A percentile compares a stretch with the other conserved stretches of the same genome.
Conservation (phyloP, 1,140 invertebrate species). For the Charaxes varanes region DNA sequence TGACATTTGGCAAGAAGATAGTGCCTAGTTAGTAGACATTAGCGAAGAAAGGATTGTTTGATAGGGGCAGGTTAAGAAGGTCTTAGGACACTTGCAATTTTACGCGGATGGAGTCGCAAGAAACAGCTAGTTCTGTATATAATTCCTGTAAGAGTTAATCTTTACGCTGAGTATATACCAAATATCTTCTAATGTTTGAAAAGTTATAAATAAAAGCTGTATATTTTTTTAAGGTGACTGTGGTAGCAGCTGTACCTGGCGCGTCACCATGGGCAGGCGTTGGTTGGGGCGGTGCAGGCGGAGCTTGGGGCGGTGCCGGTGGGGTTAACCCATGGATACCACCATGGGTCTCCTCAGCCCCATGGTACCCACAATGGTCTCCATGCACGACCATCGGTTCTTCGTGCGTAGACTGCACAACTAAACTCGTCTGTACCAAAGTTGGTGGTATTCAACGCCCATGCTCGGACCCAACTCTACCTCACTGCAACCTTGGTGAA, state of each 20-base stretch:
- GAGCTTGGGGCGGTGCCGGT: constrained; percentile 17
- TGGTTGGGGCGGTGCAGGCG: constrained; percentile 19
- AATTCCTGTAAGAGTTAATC: too few species aligned
- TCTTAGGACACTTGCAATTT: too few species aligned
- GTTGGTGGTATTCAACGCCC: constrained; percentile 42
- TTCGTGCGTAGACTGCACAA: constrained; percentile 48
- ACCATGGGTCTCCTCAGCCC: constrained; percentile 40
- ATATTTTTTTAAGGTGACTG: constrained; percentile 29
- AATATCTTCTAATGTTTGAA: too few species aligned
- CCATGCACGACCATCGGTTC: constrained; percentile 46
- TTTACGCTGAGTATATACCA: too few species aligned
- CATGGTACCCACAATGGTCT: constrained; percentile 52
- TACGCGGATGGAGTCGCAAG: too few species aligned
- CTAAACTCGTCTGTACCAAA: constrained; percentile 53
- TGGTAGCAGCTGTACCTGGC: constrained; percentile 34
- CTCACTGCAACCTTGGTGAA: constrained; percentile 57
- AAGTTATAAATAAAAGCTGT: constrained; percentile 1
- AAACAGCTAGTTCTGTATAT: too few species aligned
- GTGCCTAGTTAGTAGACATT: too few species aligned
- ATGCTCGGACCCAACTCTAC: constrained; percentile 49
- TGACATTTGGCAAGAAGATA: too few species aligned
- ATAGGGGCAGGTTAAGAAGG: too few species aligned
- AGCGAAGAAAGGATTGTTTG: too few species aligned
- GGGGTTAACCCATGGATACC: constrained; percentile 48
- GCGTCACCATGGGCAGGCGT: constrained; percentile 18